A percentile compares a stretch with the other conserved stretches of the same genome.
These are phyloP conservation scores for Formica exsecta DNA, from an alignment of 1,140 invertebrate genomes.

Conservation along the genomic window DNA sequence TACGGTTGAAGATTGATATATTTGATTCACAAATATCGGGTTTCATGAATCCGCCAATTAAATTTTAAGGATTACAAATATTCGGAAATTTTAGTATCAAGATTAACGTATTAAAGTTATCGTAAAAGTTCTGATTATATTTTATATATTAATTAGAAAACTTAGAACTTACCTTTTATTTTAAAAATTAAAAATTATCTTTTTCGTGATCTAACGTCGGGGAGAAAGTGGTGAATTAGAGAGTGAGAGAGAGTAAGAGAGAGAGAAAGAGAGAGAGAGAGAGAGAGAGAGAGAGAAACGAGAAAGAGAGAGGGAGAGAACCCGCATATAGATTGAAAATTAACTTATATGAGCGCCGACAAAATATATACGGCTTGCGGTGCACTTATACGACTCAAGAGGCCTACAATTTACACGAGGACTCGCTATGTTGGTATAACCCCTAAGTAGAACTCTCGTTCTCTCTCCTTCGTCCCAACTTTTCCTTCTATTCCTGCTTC, in stretches of 20 bases:
- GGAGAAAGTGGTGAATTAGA: conserved; percentile 23
- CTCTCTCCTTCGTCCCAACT: neutral
- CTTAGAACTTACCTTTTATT: neutral
- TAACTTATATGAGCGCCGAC: conserved; percentile 87
- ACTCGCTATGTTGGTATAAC: conserved; percentile 79
- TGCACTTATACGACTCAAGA: conserved; percentile 82
- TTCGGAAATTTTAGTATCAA: too few relatives aligned
- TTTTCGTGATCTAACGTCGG: neutral
- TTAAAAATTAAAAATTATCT: too few relatives aligned
- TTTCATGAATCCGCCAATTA: too few relatives aligned
- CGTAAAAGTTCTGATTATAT: too few relatives aligned
- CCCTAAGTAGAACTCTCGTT: conserved; percentile 80
- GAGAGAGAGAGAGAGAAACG: too few relatives aligned
- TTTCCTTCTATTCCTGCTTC: conserved; percentile 61
- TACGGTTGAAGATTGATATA: too few relatives aligned
- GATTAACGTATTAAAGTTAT: too few relatives aligned
- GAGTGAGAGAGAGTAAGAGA: too few relatives aligned
- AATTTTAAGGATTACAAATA: too few relatives aligned
- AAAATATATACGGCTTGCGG: conserved; percentile 82
- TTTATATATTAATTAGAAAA: too few relatives aligned
- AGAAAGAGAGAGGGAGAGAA: conserved; percentile 61
- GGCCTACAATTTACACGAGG: conserved; percentile 84
- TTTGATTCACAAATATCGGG: too few relatives aligned
- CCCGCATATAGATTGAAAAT: conserved; percentile 87
- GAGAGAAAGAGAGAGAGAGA: too few relatives aligned